Evolutionary conservation across 2,797 vertebrate species (phyloP).

Genomic region (Spinibarbus caldwelli): DNA sequence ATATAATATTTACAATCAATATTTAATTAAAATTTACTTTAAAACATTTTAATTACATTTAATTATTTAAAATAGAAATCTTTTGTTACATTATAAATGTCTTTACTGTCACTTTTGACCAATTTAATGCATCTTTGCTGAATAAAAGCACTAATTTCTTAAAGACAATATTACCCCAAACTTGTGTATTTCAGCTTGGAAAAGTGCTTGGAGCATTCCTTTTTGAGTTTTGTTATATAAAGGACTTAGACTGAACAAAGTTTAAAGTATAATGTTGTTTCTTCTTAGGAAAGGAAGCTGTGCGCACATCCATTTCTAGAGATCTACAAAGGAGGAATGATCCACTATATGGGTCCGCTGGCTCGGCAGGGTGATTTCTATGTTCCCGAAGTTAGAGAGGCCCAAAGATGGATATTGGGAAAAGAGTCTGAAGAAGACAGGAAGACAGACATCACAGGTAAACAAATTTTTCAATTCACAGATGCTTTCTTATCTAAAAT

Average conservation of each 20-base stretch:
- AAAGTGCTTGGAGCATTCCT: neutral
- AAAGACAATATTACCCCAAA: neutral
- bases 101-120: neutral
- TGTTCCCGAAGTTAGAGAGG: constrained; percentile 86
- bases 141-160: neutral
- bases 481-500: neutral
- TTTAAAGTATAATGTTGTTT: neutral
- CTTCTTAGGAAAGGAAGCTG: constrained; percentile 86
- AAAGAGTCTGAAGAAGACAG: constrained; percentile 74
- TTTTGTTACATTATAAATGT: neutral
- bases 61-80: too few species aligned
- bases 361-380: constrained; percentile 93
- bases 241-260: neutral
- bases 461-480: neutral
- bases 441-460: constrained; percentile 86
- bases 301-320: constrained; percentile 92
- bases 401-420: constrained; percentile 75
- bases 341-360: constrained; percentile 89
- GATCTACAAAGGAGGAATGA: constrained; percentile 87
- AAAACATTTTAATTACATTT: too few species aligned
- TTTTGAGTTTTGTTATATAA: neutral
- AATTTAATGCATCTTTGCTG: neutral
- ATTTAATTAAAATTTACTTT: too few species aligned
- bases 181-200: neutral
- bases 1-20: too few species aligned